Evolutionary conservation across 2,888 invertebrate species (phyloP), one percentile per base, ranked within the genome.

Genomic region (Drosophila lutescens): DNA sequence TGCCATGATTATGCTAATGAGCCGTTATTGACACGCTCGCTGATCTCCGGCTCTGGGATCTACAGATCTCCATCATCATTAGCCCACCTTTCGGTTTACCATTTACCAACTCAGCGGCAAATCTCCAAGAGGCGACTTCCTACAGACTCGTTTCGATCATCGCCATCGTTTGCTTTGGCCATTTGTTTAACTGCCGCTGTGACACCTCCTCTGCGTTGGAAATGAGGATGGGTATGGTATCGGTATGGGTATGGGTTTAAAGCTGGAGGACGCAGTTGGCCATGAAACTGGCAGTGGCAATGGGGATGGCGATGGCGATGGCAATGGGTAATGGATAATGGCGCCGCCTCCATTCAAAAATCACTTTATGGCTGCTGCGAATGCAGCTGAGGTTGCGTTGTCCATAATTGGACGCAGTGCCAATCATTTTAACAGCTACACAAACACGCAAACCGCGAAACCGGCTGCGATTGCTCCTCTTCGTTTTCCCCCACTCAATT

Each of bases 341-440:
- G 84, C 84, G 82, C 84, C 84, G 76, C 80, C 82, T 83, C 79
- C 79, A 83, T 83, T 80, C 79, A 80, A 79, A 71, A 82, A 82
- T 85, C 80, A 82, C 80, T 83, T 80, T 76, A 85, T 82, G 75
- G 82, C 68, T 56, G 63, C 62, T 44, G 78, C 43, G 26, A 13
- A 50, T 43, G 62, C 57, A 38, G 32, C 55, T 47, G 46, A 40
- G 54, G 54, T 47, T 54, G 79, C 68, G 76, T 78, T 71, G 74
- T 70, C 77, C 83, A 80, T 84, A 84, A 84, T 84, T 84, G 86
- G 81, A 72, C 74, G 81, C 83, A 84, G 81, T 84, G 84, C 84
- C 83, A 84, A 84, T 84, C 83, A 84, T 84, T 84, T 84, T 84
- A 84, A 84, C 83, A 85, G 83, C 83, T 85, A 82, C 85, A 80